These are phyloP conservation scores for Tamandua tetradactyla DNA, from an alignment of 2,797 vertebrate species.

Conservation along the genomic window DNA sequence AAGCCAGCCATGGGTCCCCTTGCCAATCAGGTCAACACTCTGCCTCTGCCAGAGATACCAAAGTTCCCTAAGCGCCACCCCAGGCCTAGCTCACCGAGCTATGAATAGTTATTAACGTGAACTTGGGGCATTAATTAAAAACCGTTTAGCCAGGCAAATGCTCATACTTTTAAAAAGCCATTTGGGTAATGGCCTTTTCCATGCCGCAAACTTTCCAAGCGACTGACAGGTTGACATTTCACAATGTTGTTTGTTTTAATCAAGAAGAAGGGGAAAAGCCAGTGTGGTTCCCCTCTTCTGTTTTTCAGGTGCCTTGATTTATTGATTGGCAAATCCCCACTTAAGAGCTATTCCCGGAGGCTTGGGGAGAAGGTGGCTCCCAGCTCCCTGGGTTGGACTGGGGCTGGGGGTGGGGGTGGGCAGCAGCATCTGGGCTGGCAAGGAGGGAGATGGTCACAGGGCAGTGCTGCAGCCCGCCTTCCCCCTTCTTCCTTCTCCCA, in stretches of 20 bases:
- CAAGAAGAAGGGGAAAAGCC: background rate
- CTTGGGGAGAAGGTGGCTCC: background rate
- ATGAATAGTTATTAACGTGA: slow-evolving; percentile 37
- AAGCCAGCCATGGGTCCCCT: background rate
- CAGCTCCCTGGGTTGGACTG: background rate
- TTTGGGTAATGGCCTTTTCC: slow-evolving; percentile 73
- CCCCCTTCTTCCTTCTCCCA: background rate
- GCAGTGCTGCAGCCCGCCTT: background rate
- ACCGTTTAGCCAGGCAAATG: slow-evolving; percentile 16
- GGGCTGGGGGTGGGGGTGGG: background rate
- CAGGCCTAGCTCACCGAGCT: background rate
- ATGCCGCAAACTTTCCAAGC: slow-evolving; percentile 63
- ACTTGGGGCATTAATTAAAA: slow-evolving; percentile 77
- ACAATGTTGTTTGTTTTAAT: slow-evolving; percentile 76
- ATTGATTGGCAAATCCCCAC: slow-evolving; percentile 73
- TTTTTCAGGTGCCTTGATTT: slow-evolving; percentile 82
- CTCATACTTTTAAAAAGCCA: slow-evolving; percentile 67
- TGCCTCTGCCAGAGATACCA: slow-evolving; percentile 65
- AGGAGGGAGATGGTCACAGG: background rate
- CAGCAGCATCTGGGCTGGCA: background rate
- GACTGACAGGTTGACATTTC: slow-evolving; percentile 69
- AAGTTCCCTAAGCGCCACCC: slow-evolving; percentile 66
- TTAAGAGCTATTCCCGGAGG: slow-evolving; percentile 51
- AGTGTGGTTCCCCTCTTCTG: slow-evolving; percentile 8
- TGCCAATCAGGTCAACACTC: slow-evolving; percentile 54